Evolutionary conservation across 2,113 vertebrate genomes (phyloP).

Genomic region (Cephalophus harveyi): DNA sequence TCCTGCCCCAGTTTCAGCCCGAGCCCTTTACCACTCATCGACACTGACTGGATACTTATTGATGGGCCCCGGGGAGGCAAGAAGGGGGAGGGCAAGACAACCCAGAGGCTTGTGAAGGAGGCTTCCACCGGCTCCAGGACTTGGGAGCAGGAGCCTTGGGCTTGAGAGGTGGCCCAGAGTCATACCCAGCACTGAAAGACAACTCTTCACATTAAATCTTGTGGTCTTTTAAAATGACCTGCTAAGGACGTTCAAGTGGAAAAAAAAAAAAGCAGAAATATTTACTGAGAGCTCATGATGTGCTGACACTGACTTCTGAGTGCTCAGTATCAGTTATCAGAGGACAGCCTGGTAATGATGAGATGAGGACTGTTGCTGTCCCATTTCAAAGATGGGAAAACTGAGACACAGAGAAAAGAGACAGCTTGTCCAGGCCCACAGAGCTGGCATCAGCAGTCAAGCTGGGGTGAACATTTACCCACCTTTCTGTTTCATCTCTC

Average conservation of each 20-base stretch:
- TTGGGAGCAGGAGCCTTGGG: neutral
- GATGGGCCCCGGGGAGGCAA: conserved; percentile 9
- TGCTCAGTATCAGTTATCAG: neutral
- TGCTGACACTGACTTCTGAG: neutral
- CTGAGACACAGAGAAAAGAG: neutral
- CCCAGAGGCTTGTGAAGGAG: neutral
- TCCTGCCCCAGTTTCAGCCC: conserved; percentile 51
- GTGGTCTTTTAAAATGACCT: neutral
- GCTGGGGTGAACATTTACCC: neutral
- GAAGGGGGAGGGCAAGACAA: neutral
- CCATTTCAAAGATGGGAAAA: neutral
- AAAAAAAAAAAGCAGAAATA: neutral
- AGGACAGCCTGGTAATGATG: neutral
- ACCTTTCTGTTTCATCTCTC: neutral
- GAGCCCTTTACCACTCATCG: conserved; percentile 69
- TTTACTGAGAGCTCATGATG: neutral
- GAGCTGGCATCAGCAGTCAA: neutral
- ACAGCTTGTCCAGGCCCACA: too few species aligned
- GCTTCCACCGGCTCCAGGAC: neutral
- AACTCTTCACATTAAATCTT: neutral
- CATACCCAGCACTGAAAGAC: neutral
- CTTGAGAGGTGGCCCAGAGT: neutral
- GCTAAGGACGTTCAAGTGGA: neutral
- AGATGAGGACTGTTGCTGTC: neutral
- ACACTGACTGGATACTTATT: conserved; percentile 73